Conservation (phyloP, 2,113 vertebrate species). For the Melanostigma gelatinosum region DNA sequence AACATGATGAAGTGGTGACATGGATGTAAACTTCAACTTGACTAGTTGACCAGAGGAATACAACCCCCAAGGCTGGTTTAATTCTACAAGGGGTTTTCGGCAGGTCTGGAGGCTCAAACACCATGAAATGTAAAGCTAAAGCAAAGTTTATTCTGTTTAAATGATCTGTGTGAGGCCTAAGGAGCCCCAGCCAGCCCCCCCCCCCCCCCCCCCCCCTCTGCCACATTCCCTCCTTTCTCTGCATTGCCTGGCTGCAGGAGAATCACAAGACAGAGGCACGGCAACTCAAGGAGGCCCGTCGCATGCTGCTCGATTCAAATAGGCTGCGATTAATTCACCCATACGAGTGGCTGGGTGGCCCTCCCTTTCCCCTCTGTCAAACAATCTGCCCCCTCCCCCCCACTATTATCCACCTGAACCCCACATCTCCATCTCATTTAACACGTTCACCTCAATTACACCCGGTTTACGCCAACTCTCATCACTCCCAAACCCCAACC, state of each 20-base stretch:
- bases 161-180: not conserved
- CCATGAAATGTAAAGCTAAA: not conserved
- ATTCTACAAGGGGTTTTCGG: not conserved
- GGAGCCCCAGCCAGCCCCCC: not conserved
- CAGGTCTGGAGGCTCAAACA: not conserved
- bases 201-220: not conserved
- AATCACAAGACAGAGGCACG: constrained; percentile 63
- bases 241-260: constrained; percentile 30
- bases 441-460: constrained; percentile 58
- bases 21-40: too few species aligned
- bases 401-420: constrained; percentile 48
- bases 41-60: too few species aligned
- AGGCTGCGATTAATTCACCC: constrained; percentile 58
- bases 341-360: constrained; percentile 37
- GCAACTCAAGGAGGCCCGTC: constrained; percentile 60
- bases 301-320: constrained; percentile 74
- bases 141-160: not conserved
- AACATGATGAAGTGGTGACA: too few species aligned
- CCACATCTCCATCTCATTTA: constrained; percentile 51
- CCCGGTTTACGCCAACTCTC: constrained; percentile 34
- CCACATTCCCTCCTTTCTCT: constrained; percentile 45
- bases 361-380: not conserved
- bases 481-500: not conserved
- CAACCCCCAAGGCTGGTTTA: not conserved
- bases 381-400: not conserved